These are phyloP conservation scores for Paracyprichromis sp. DNA, from an alignment of 2,113 vertebrate species.

Conservation along the genomic window DNA sequence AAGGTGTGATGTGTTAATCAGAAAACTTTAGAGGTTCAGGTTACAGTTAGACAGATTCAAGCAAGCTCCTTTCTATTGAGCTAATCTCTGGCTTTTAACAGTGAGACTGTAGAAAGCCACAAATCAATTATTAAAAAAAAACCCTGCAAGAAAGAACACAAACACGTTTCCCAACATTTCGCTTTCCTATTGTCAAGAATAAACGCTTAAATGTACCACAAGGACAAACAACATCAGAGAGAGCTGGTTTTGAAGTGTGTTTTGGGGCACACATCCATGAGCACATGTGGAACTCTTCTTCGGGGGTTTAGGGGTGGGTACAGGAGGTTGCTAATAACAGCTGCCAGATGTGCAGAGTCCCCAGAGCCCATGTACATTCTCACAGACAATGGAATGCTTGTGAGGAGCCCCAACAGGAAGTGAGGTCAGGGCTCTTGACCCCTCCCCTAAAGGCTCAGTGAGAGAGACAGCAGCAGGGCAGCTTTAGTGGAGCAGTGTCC, in stretches of 20 bases:
- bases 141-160: background rate
- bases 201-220: background rate
- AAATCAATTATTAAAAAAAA: background rate
- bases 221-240: background rate
- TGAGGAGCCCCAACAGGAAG: slow-evolving; percentile 74
- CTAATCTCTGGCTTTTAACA: background rate
- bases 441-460: slow-evolving; percentile 51
- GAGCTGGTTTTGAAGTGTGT: slow-evolving; percentile 12
- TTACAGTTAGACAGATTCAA: background rate
- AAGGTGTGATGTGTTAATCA: background rate
- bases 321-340: slow-evolving; percentile 69
- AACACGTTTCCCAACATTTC: background rate
- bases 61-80: background rate
- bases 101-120: background rate
- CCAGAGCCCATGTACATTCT: slow-evolving; percentile 68
- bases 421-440: slow-evolving; percentile 74
- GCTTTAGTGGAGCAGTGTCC: slow-evolving; percentile 19
- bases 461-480: slow-evolving; percentile 37
- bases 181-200: background rate
- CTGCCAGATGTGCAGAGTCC: slow-evolving; percentile 76
- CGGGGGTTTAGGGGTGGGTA: background rate
- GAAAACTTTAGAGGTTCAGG: background rate
- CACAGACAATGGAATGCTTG: slow-evolving; percentile 79
- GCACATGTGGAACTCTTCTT: slow-evolving; percentile 24
- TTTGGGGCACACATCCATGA: slow-evolving; percentile 25